These are phyloP conservation scores for Ephydatia muelleri DNA, from an alignment of 37 sponge, comb jelly and placozoan genomes.

Conservation along the genomic window DNA sequence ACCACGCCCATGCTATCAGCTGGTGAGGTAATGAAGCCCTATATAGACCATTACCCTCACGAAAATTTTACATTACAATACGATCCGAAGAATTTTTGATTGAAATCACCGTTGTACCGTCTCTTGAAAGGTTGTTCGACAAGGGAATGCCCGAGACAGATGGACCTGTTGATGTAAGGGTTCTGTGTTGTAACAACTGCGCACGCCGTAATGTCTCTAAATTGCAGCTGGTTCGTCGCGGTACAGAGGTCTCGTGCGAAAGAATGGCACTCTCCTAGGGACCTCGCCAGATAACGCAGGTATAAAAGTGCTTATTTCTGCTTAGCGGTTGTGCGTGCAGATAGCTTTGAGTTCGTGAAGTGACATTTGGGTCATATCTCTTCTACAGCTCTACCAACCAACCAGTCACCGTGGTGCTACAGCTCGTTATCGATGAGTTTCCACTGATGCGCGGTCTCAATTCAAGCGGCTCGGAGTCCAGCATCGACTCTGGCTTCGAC, in stretches of 20 bases:
- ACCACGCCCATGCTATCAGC: neutral
- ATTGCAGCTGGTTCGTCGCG: neutral
- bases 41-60: neutral
- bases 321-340: neutral
- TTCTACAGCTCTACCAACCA: slow-evolving; percentile 7
- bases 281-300: neutral
- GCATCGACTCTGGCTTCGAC: slow-evolving; percentile 63
- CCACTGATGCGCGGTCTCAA: slow-evolving; percentile 42
- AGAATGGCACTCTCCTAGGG: neutral
- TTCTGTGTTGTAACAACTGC: neutral
- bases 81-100: neutral
- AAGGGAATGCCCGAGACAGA: neutral
- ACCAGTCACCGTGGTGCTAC: slow-evolving; percentile 62
- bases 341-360: no score
- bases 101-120: neutral
- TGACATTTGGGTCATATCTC: no score
- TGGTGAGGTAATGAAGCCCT: neutral
- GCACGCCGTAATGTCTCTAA: neutral
- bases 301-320: neutral
- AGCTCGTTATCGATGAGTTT: slow-evolving; percentile 38
- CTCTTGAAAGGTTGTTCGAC: neutral
- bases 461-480: slow-evolving; percentile 32
- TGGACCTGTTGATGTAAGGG: neutral
- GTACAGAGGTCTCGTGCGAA: neutral
- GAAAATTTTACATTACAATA: neutral